A percentile compares a stretch with the other conserved stretches of the same genome.
Conservation (phyloP, 1,140 invertebrate species). For the Eupristina koningsbergeri region DNA sequence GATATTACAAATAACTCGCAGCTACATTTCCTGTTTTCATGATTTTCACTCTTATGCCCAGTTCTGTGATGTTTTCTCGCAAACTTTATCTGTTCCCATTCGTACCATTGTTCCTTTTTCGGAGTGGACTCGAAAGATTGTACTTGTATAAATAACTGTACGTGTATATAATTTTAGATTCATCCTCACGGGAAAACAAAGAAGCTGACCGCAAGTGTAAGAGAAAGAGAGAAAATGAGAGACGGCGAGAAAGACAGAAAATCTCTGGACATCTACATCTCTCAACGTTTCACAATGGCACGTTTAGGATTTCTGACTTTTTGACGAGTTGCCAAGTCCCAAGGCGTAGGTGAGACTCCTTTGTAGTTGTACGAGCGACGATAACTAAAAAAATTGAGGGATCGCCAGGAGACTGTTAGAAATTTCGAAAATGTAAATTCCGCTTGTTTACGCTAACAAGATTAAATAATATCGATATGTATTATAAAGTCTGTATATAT, state of each 20-base stretch:
- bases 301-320: conserved; percentile 69
- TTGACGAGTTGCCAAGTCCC: conserved; percentile 70
- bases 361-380: conserved; percentile 46
- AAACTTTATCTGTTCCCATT: neutral
- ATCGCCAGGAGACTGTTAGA: conserved; percentile 23
- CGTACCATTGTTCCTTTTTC: conserved; percentile 6
- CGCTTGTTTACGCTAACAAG: neutral
- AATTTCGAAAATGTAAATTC: conserved; percentile 7
- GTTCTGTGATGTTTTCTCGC: neutral
- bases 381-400: conserved; percentile 52
- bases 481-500: too few relatives aligned
- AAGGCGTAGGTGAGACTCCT: conserved; percentile 57
- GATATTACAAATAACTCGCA: conserved; percentile 7
- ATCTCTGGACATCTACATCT: too few relatives aligned
- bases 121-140: neutral
- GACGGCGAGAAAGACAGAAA: conserved; percentile 48
- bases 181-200: neutral
- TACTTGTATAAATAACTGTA: neutral
- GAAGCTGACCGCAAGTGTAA: neutral
- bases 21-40: conserved; percentile 6
- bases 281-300: conserved; percentile 63
- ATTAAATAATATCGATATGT: too few relatives aligned
- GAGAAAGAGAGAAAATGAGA: neutral
- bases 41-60: neutral
- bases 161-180: neutral